These are phyloP conservation scores for Coenobita brevimanus DNA, from an alignment of 1,140 invertebrate species.

Conservation along the genomic window DNA sequence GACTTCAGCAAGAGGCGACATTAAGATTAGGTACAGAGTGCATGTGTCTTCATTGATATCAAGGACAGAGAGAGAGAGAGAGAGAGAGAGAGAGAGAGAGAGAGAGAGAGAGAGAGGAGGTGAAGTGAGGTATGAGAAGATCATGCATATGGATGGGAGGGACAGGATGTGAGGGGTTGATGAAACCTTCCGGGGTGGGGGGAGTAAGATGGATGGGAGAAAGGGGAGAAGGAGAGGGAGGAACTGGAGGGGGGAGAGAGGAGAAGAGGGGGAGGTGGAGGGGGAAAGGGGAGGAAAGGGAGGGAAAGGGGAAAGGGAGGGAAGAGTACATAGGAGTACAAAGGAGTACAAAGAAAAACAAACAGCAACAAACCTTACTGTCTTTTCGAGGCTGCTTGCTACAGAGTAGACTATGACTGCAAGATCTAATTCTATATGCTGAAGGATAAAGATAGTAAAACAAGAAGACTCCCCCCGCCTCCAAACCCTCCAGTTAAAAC, in stretches of 20 bases:
- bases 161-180: background rate
- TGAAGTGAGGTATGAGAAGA: background rate
- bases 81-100: background rate
- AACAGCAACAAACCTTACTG: too few relatives aligned
- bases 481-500: too few relatives aligned
- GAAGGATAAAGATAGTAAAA: too few relatives aligned
- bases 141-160: background rate
- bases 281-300: background rate
- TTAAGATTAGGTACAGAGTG: background rate
- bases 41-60: background rate
- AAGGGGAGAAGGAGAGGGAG: background rate
- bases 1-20: too few relatives aligned
- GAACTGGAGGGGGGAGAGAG: background rate
- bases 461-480: too few relatives aligned
- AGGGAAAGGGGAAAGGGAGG: background rate
- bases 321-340: too few relatives aligned
- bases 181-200: background rate
- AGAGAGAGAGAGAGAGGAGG: constrained; percentile 7
- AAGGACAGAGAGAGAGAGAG: background rate
- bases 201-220: background rate
- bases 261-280: background rate
- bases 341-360: too few relatives aligned
- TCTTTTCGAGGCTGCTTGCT: too few relatives aligned
- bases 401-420: too few relatives aligned
- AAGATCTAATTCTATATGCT: too few relatives aligned